phyloP scores from a whole-genome alignment of 30 jellyfish, hydroid and myxozoan species.

The Aurelia sp. region DNA sequence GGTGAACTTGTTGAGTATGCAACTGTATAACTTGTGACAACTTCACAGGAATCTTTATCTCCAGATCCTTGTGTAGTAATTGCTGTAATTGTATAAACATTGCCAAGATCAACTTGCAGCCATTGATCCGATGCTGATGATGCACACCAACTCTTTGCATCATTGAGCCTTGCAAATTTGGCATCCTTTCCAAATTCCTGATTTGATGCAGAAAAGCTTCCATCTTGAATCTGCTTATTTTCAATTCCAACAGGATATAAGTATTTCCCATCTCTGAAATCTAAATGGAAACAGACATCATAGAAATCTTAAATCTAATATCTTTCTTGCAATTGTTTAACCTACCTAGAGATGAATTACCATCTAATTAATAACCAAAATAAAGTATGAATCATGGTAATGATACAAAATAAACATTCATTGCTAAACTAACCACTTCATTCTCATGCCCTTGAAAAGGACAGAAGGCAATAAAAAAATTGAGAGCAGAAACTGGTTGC shows the following conservation, averaged over 20 bases:
- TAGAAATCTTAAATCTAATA: too few relatives aligned
- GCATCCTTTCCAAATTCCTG: slow-evolving; percentile 9
- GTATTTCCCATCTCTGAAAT: not conserved
- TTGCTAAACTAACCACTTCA: too few relatives aligned
- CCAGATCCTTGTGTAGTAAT: slow-evolving; percentile 32
- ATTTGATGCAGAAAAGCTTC: slow-evolving; percentile 10
- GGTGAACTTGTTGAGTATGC: slow-evolving; percentile 16
- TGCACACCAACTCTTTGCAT: slow-evolving; percentile 33
- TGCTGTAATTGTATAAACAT: not conserved
- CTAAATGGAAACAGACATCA: not conserved
- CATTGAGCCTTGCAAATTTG: slow-evolving; percentile 35
- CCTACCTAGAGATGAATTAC: too few relatives aligned
- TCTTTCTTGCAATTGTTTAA: too few relatives aligned
- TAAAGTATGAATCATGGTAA: too few relatives aligned
- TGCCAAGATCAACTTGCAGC: slow-evolving; percentile 43
- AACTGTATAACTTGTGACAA: slow-evolving; percentile 13
- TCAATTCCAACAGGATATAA: slow-evolving; percentile 26
- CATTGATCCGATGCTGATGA: slow-evolving; percentile 23
- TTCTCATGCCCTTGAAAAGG: too few relatives aligned
- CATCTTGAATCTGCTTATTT: slow-evolving; percentile 11
- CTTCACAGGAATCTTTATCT: slow-evolving; percentile 5
- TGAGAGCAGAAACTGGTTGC: too few relatives aligned
- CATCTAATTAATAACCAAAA: too few relatives aligned
- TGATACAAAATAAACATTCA: too few relatives aligned
- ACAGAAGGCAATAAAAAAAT: too few relatives aligned